Percentiles rank a stretch among this genome's conserved stretches.
These are phyloP conservation scores for Paguma larvata DNA, from an alignment of 2,797 vertebrate genomes.

Conservation along the genomic window DNA sequence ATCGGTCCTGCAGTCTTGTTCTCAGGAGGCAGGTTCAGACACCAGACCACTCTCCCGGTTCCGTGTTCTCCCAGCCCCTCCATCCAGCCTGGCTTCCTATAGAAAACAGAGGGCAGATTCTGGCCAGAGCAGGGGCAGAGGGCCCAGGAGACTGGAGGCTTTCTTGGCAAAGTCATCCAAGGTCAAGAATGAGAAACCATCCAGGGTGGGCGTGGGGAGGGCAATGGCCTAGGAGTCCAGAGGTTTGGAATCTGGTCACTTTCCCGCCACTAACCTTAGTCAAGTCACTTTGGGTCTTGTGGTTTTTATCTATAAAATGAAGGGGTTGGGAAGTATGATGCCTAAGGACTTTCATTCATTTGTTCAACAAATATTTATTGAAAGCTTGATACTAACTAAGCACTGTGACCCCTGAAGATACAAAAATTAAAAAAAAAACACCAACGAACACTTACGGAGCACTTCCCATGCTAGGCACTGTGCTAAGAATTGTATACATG, in stretches of 20 bases:
- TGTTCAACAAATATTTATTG: background rate
- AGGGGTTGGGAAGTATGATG: background rate
- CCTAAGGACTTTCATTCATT: background rate
- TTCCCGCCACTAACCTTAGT: background rate
- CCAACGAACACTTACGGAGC: background rate
- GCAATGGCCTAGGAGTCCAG: background rate
- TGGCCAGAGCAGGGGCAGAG: background rate
- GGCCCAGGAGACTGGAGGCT: background rate
- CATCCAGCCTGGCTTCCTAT: accelerated
- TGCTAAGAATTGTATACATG: background rate
- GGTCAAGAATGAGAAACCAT: background rate
- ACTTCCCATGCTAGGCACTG: background rate
- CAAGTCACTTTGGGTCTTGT: background rate
- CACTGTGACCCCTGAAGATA: background rate
- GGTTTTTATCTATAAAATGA: background rate
- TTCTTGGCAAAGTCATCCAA: background rate
- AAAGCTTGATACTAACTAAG: background rate
- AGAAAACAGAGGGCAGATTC: background rate
- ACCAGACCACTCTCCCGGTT: background rate
- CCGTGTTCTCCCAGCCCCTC: background rate
- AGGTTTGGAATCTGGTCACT: background rate
- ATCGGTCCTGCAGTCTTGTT: background rate
- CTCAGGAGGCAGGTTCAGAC: background rate
- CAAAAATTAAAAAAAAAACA: background rate
- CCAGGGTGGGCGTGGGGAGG: background rate